Base-by-base conservation (phyloP, 2,113 vertebrate species). In the Otus sunia region DNA sequence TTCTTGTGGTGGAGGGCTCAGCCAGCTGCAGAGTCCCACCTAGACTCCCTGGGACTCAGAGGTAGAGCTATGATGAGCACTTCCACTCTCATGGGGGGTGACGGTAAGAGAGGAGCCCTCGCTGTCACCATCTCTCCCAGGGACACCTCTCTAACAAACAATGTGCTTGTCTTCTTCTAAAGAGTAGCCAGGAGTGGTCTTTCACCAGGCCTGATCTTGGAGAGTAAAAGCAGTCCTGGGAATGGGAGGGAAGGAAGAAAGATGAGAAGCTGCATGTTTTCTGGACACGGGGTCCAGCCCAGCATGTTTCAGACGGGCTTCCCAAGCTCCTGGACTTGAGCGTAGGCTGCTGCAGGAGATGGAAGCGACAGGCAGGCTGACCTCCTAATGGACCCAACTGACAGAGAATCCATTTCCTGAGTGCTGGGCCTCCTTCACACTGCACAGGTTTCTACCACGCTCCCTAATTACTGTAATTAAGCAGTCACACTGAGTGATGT, bases 391-490 rank as follows among this genome's bases (percentile, higher is more conserved):
- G 69, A 60, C 22, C 29, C 29, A 7, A 10, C 41, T 71, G 47
- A 15, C 86, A 22, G 47, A 52, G 93, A 75, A 86, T 63, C 73
- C 92, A 29, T 90, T 90, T 92, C 88, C 92, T 5, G 34, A 66
- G 93, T 1, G 3, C 47, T 8, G 29, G 2, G 16, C 87, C 90
- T 75, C 94, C 90, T 77, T 56, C 52, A 18, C 67, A 14, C 75
- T 4, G 41, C 13, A 2, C 81, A 58, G 86, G 53, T 55, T 82
- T 83, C 89, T 50, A 17, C 23, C 3, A 3, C 0, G 2, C 85
- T 96, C 67, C 86, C 82, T 97, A 95, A 98, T 98, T 93, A 95
- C 90, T 94, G 95, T 97, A 96, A 98, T 98, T 98, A 98, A 91
- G 88, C 55, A 97, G 93, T 97, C 97, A 92, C 8, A 32, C 87